A percentile compares a stretch with the other conserved stretches of the same genome.
These are phyloP conservation scores for Sebastes reedi DNA, from an alignment of 2,797 vertebrate species.

Conservation along the genomic window DNA sequence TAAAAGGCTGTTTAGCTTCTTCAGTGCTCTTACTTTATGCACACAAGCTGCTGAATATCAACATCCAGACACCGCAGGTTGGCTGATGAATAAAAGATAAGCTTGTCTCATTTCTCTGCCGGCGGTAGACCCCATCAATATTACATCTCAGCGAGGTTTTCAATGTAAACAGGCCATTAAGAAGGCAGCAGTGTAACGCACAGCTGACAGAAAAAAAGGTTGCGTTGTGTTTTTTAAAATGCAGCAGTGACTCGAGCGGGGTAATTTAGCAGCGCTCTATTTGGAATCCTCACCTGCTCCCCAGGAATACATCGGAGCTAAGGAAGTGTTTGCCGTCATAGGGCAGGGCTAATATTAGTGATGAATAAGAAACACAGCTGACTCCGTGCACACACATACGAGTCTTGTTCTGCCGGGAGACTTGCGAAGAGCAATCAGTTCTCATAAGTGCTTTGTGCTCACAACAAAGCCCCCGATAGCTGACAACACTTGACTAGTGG, in stretches of 20 bases:
- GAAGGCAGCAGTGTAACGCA: not conserved
- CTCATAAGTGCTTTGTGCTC: constrained; percentile 26
- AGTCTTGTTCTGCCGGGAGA: constrained; percentile 17
- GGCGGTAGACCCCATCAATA: constrained; percentile 53
- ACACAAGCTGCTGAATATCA: constrained; percentile 47
- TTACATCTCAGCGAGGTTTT: constrained; percentile 43
- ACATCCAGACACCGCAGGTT: constrained; percentile 48
- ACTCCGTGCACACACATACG: not conserved
- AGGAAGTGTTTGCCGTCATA: constrained; percentile 24
- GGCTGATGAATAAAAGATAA: constrained; percentile 68
- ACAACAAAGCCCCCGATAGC: constrained; percentile 24
- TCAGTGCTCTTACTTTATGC: not conserved
- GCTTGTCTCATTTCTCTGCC: constrained; percentile 48
- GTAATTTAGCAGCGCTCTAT: not conserved
- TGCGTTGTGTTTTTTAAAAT: not conserved
- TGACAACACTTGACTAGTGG: constrained; percentile 10
- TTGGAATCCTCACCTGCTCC: constrained; percentile 20
- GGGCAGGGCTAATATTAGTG: constrained; percentile 4
- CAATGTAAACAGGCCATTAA: constrained; percentile 36
- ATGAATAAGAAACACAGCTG: not conserved
- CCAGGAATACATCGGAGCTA: not conserved
- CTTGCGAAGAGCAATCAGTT: constrained; percentile 3
- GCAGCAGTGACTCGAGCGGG: not conserved
- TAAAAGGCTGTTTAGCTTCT: constrained; percentile 6
- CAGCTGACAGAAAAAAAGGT: not conserved